Evolutionary conservation across 1,140 invertebrate genomes (phyloP).

Genomic region (Ceratoteleas bidentatus): DNA sequence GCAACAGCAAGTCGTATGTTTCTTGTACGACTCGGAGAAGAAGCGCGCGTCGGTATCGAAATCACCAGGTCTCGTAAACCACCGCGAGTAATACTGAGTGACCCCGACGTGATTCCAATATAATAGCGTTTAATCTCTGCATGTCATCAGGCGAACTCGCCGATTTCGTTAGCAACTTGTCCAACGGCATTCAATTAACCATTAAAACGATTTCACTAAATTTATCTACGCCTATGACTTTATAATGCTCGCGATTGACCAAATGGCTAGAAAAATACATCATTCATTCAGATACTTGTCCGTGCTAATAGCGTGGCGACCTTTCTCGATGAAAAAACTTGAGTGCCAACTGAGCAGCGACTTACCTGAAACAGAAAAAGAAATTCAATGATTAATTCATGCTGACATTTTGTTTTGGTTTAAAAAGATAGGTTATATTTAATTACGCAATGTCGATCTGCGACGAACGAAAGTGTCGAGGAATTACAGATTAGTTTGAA

Average conservation of each 20-base stretch:
- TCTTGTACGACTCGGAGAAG: slow-evolving; percentile 31
- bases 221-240: not conserved
- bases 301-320: too few relatives aligned
- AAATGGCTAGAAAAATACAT: not conserved
- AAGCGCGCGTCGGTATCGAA: slow-evolving; percentile 34
- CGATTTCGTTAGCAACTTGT: too few relatives aligned
- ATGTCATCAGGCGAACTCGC: too few relatives aligned
- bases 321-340: too few relatives aligned
- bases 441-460: too few relatives aligned
- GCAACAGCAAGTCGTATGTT: slow-evolving; percentile 28
- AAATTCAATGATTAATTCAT: not conserved
- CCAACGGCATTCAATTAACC: not conserved
- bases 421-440: not conserved
- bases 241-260: not conserved
- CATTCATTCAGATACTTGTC: too few relatives aligned
- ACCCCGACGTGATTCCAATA: slow-evolving; percentile 18
- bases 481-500: too few relatives aligned
- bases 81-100: slow-evolving; percentile 29
- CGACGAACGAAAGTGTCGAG: too few relatives aligned
- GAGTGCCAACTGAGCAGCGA: not conserved
- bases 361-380: not conserved
- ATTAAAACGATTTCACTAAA: not conserved
- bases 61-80: slow-evolving; percentile 35
- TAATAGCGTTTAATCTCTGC: slow-evolving; percentile 14
- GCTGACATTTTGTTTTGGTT: not conserved